Conservation (phyloP, 64 coral and sea anemone species). For the Actinia equina region DNA sequence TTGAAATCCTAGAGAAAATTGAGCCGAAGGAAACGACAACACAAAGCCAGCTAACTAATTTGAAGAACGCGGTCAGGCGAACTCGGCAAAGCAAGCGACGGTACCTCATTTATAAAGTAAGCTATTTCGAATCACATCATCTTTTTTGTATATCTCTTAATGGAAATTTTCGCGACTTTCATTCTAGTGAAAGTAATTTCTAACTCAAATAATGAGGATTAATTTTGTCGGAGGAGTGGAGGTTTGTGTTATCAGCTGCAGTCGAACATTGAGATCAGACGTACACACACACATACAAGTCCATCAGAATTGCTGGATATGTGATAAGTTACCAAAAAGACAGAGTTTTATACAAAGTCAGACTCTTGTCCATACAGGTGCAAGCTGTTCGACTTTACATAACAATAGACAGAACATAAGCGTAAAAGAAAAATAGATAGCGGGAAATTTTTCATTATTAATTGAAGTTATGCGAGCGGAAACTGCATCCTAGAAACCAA, state of each 20-base stretch:
- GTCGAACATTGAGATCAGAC: slow-evolving; percentile 14
- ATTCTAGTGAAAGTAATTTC: slow-evolving; percentile 59
- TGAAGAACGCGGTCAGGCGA: slow-evolving; percentile 32
- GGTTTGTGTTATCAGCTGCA: slow-evolving; percentile 79
- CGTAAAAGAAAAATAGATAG: slow-evolving; percentile 97
- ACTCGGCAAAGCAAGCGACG: not conserved
- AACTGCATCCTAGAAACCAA: slow-evolving; percentile 40
- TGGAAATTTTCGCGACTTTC: slow-evolving; percentile 17
- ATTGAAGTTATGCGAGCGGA: slow-evolving; percentile 90
- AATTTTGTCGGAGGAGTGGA: slow-evolving; percentile 57
- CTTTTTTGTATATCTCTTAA: slow-evolving; percentile 22
- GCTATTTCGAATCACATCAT: not conserved
- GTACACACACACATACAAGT: slow-evolving; percentile 39
- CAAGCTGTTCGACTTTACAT: slow-evolving; percentile 75
- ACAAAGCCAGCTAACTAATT: slow-evolving; percentile 26
- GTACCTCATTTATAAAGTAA: not conserved
- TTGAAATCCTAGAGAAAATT: slow-evolving; percentile 20
- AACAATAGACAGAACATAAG: slow-evolving; percentile 92
- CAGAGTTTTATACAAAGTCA: slow-evolving; percentile 96
- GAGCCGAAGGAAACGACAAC: slow-evolving; percentile 21
- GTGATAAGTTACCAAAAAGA: slow-evolving; percentile 87
- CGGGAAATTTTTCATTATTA: slow-evolving; percentile 99
- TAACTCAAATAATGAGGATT: slow-evolving; percentile 74
- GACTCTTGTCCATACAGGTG: slow-evolving; percentile 83
- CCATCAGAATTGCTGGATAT: slow-evolving; percentile 52